Conservation (phyloP, 1,140 invertebrate species). For the Brachionus sp. region DNA sequence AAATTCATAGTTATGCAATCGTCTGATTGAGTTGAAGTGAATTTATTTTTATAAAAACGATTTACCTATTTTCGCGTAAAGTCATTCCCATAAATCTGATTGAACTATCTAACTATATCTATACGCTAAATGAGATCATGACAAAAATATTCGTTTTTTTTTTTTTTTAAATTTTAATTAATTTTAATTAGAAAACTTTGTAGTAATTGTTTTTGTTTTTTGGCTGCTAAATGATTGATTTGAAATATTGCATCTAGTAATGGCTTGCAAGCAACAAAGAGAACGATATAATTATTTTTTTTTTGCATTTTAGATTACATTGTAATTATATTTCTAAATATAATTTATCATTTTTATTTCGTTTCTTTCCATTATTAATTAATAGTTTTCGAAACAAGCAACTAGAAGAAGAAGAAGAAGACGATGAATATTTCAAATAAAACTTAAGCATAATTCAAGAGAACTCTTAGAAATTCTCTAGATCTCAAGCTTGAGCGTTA, state of each 20-base stretch:
- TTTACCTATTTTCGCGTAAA: not conserved
- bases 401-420: conserved; percentile 6
- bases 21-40: not conserved
- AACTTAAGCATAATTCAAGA: conserved; percentile 8
- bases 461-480: not conserved
- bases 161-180: not conserved
- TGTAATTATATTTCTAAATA: conserved; percentile 41
- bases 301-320: conserved; percentile 39
- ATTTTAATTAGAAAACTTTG: conserved; percentile 11
- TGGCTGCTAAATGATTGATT: conserved; percentile 35
- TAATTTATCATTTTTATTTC: conserved; percentile 37
- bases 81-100: not conserved
- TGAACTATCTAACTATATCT: not conserved
- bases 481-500: conserved; percentile 15
- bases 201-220: not conserved
- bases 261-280: conserved; percentile 2
- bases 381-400: conserved; percentile 26
- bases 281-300: conserved; percentile 39
- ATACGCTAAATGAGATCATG: not conserved
- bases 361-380: conserved; percentile 35
- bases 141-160: not conserved
- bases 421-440: conserved; percentile 2
- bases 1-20: conserved; percentile 11
- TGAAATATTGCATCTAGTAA: conserved; percentile 25
- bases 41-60: not conserved